Evolutionary conservation across 2,113 vertebrate species (phyloP), one percentile per base, ranked within the genome.

Genomic region (Cnemophilus loriae): DNA sequence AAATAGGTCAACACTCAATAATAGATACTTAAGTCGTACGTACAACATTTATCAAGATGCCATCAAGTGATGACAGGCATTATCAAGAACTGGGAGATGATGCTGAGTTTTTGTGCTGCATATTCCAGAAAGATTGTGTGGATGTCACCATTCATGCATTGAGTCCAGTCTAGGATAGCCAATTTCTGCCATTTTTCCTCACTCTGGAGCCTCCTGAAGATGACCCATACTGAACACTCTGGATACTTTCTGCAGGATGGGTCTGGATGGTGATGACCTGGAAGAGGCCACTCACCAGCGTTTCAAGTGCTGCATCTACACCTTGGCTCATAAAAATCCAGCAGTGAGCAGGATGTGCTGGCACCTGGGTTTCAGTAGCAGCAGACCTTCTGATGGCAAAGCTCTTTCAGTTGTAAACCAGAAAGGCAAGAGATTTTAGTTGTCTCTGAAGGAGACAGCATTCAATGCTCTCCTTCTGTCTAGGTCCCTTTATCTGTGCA

Each of bases 241-340:
- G 24, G 30, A 67, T 44, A 68, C 32, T 28, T 81, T n/a, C 52
- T 75, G 65, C 56, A 75, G 49, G 35, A 33, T 49, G 71, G 16
- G 5, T 4, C 26, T 70, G 46, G 61, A 24, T 60, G 44, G 21
- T 81, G 35, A 11, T 27, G 14, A 60, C 21, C 14, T 60, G 27
- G 50, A 89, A 73, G 64, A 70, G 17, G 22, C 18, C 1, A 4
- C 11, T 52, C 41, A 49, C 15, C 5, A 13, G 67, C 0, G 0
- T 57, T 69, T 74, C 42, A 42, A 80, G 23, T 27, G 47, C 55
- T 89, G n/a, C 10, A 30, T 57, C 50, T 67, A 28, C 16, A 87
- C 21, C 23, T 14, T 4, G 42, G 10, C 46, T 87, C n/a, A 18
- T 4, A 49, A 49, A 63, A 75, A 52, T 20, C 24, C 69, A 91